A percentile compares a stretch with the other conserved stretches of the same genome.
Conservation (phyloP, 2,888 invertebrate species). For the Aphidoletes aphidimyza region DNA sequence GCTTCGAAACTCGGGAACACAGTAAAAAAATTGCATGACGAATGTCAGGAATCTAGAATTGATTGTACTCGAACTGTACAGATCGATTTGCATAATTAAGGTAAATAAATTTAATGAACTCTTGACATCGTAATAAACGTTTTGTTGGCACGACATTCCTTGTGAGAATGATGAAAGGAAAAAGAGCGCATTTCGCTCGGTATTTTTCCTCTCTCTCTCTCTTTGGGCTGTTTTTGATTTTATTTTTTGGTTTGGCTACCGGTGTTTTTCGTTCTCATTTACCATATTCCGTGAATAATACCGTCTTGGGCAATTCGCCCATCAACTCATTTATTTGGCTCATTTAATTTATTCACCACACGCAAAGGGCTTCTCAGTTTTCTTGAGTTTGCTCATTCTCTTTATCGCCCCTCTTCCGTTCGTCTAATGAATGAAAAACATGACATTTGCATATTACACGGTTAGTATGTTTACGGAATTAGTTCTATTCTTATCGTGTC, state of each 20-base stretch:
- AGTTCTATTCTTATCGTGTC: conserved; percentile 22
- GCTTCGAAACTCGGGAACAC: not conserved
- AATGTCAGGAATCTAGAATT: conserved; percentile 21
- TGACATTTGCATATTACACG: conserved; percentile 49
- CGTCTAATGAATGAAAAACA: conserved; percentile 48
- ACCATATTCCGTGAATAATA: no score
- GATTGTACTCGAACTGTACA: not conserved
- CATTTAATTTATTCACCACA: conserved; percentile 19
- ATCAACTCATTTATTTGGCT: no score
- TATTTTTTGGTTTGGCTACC: not conserved
- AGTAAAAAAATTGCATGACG: not conserved
- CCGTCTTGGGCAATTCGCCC: no score
- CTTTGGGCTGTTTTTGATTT: not conserved
- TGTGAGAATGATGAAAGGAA: conserved; percentile 41
- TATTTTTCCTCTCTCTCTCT: not conserved
- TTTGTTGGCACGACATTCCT: conserved; percentile 40
- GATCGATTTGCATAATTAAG: conserved; percentile 52
- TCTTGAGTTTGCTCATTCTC: no score
- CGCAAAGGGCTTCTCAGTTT: conserved; percentile 36
- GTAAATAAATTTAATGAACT: conserved; percentile 54
- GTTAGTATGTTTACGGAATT: conserved; percentile 6
- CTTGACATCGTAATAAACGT: conserved; percentile 54
- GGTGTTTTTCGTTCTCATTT: no score
- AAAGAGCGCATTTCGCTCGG: not conserved
- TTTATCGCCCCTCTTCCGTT: no score